A percentile compares a stretch with the other conserved stretches of the same genome.
Conservation (phyloP, 1,140 invertebrate species). For the Caenorhabditis latens region DNA sequence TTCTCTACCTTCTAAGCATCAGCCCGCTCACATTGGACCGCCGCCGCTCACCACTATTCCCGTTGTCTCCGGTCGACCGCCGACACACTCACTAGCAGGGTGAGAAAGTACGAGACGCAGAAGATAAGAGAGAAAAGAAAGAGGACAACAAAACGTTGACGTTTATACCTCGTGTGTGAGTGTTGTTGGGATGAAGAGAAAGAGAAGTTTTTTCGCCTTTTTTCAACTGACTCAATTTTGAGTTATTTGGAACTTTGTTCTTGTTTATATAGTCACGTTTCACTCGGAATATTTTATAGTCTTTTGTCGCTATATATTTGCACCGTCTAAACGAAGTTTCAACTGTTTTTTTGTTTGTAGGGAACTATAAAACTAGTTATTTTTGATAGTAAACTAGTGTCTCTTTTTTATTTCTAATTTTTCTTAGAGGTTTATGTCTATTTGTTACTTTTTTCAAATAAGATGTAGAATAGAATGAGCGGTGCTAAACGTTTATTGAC, state of each 20-base stretch:
- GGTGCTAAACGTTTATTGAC: no score
- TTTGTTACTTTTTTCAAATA: no score
- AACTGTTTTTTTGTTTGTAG: no score
- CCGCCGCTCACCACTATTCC: neutral
- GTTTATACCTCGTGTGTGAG: slow-evolving; percentile 43
- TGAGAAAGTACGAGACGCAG: neutral
- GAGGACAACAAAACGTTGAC: slow-evolving; percentile 40
- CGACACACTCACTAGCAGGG: neutral
- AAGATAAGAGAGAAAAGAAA: neutral
- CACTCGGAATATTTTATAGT: no score
- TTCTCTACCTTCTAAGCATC: neutral
- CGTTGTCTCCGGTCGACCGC: neutral
- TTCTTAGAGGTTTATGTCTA: no score
- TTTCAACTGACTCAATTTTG: neutral
- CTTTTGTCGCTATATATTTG: no score
- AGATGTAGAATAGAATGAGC: no score
- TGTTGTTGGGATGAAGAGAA: neutral
- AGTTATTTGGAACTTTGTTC: slow-evolving; percentile 9
- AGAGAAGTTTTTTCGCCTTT: neutral
- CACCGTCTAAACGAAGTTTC: no score
- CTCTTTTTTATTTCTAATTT: no score
- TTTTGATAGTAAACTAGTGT: no score
- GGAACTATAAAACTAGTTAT: no score
- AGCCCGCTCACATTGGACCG: neutral
- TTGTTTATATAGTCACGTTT: neutral